Percentiles rank a stretch among this genome's conserved stretches.
Conservation (phyloP, 53 echinoderm and acorn worm genomes). For the Holothuria scabra region DNA sequence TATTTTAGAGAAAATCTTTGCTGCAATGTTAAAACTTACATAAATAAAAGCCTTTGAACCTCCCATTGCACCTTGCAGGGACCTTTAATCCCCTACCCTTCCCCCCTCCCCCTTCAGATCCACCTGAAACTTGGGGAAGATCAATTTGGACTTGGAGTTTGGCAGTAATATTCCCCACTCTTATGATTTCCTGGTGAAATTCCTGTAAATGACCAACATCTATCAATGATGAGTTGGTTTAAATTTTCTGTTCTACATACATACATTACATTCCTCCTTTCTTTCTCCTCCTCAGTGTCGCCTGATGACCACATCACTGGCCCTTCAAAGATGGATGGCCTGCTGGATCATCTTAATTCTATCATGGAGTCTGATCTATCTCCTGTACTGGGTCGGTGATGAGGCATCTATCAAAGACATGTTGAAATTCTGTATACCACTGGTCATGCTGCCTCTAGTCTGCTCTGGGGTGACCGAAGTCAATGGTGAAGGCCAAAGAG, state of each 20-base stretch:
- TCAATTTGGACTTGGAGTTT: too few species aligned
- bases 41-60: too few species aligned
- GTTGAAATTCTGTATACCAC: conserved; percentile 89
- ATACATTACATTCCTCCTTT: neutral
- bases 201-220: too few species aligned
- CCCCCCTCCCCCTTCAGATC: too few species aligned
- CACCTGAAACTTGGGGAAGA: too few species aligned
- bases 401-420: conserved; percentile 88
- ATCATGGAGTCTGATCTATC: conserved; percentile 87
- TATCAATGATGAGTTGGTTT: too few species aligned
- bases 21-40: too few species aligned
- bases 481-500: conserved; percentile 89
- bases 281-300: conserved; percentile 66
- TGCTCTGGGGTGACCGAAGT: conserved; percentile 95
- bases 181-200: too few species aligned
- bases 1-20: too few species aligned
- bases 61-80: too few species aligned
- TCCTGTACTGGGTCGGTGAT: conserved; percentile 95
- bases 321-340: conserved; percentile 84
- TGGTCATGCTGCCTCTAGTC: conserved; percentile 78
- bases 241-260: neutral
- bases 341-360: conserved; percentile 81
- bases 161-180: too few species aligned
- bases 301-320: conserved; percentile 81
- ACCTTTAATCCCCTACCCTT: too few species aligned